A percentile compares a stretch with the other conserved stretches of the same genome.
These are phyloP conservation scores for Oreochromis niloticus DNA, from an alignment of 2,113 vertebrate species.

Conservation along the genomic window DNA sequence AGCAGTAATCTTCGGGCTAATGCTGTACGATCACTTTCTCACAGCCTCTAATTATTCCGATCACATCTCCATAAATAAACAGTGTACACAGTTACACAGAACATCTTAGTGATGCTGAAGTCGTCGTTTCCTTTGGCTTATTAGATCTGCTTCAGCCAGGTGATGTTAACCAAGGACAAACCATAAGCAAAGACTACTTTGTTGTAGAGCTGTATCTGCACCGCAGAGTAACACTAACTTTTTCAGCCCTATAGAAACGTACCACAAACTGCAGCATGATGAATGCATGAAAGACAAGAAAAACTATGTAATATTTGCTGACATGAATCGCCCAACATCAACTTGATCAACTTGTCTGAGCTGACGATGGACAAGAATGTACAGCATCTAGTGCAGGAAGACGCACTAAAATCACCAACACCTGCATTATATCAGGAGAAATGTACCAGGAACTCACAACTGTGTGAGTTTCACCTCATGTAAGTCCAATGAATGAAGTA, in stretches of 20 bases:
- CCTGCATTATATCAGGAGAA: not conserved
- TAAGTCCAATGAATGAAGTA: fast-evolving
- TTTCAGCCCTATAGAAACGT: not conserved
- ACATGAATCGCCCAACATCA: not conserved
- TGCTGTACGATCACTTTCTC: not conserved
- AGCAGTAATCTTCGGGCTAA: not conserved
- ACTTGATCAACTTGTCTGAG: not conserved
- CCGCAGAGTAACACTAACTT: not conserved
- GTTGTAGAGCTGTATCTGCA: not conserved
- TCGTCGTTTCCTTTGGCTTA: not conserved
- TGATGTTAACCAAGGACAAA: not conserved
- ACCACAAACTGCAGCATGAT: not conserved
- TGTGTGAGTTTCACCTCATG: not conserved
- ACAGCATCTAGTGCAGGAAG: not conserved
- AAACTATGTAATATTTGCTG: not conserved
- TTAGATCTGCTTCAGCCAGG: not conserved
- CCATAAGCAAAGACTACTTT: not conserved
- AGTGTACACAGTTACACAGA: not conserved
- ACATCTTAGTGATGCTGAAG: not conserved
- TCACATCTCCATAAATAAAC: not conserved
- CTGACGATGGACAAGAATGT: not conserved
- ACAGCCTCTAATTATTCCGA: not conserved
- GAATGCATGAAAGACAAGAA: not conserved
- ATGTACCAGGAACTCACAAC: not conserved
- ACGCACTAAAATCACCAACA: not conserved